Base-by-base conservation (phyloP, 2,113 vertebrate genomes). In the Aramus guarauna region DNA sequence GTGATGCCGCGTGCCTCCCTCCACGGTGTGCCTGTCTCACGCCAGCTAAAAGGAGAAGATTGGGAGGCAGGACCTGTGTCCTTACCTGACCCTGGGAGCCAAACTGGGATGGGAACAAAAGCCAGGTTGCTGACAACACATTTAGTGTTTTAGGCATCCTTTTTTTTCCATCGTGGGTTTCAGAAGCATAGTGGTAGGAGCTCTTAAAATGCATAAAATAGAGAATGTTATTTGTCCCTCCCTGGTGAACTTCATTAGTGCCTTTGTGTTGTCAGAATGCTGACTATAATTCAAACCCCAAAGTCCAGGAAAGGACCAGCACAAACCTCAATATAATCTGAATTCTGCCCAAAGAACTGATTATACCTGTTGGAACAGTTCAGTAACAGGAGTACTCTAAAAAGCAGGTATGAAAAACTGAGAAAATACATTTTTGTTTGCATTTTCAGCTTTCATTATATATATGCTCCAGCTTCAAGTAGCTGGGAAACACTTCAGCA, bases 51-150 rank as follows among this genome's bases (percentile, higher is more conserved):
- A 53, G 53, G 66, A 66, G 53, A 55, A 63, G 66, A 66, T 7
- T 5, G 10, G 37, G 86, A 94, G 50, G 71, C 60, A 58, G 72
- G 55, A 92, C 47, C 86, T 55, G 26, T 89, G 91, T 94, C 95
- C 95, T 95, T 86, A 86, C 0, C 1, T 92, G 95, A 84, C 88
- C n/a, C 63, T 53, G 50, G 45, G 15, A 75, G 23, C 82, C 85
- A 90, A 29, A 48, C 55, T 43, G 74, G 36, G 68, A 55, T 1
- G 5, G 55, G 72, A 92, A 71, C 20, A 80, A 92, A 95, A 91
- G 84, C 66, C 83, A 86, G 72, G 45, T 69, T 50, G 29, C 76
- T 86, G 59, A 27, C 34, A 66, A 39, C 12, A 29, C 0, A 2
- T n/a, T 62, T 8, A 32, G 9, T 43, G 17, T 58, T 90, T 82